phyloP scores from a whole-genome alignment of 2,113 vertebrate genomes.

The Onychostoma macrolepis region DNA sequence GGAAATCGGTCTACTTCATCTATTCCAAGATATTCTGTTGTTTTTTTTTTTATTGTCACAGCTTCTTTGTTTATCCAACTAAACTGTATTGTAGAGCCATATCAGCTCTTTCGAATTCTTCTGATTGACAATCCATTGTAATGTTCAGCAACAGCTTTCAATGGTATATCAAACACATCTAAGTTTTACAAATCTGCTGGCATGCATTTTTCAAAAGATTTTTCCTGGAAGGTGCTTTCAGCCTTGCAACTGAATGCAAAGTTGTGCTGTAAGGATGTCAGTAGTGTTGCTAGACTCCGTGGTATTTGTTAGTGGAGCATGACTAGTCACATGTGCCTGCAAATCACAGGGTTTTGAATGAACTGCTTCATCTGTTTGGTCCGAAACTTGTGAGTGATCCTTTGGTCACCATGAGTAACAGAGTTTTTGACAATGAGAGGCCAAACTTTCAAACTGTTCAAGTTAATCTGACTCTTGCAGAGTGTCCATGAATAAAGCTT shows the following conservation, averaged over 20 bases:
- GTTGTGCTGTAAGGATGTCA: constrained; percentile 53
- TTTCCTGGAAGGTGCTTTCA: not conserved
- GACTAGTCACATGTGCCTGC: constrained; percentile 70
- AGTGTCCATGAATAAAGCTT: not conserved
- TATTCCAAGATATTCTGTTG: not conserved
- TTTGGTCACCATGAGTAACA: not conserved
- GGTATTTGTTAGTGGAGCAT: constrained; percentile 67
- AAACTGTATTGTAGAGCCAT: not conserved
- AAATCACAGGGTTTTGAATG: constrained; percentile 52
- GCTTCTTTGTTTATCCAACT: not conserved
- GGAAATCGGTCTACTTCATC: not conserved
- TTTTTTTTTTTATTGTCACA: not conserved
- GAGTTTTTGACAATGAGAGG: too few species aligned
- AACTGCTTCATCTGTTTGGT: constrained; percentile 30
- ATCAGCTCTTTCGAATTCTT: not conserved
- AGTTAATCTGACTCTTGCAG: not conserved
- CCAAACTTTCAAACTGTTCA: not conserved
- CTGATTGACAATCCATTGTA: not conserved
- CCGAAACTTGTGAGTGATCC: not conserved
- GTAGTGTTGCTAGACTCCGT: constrained; percentile 50
- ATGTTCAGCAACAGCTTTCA: not conserved
- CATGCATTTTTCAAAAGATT: not conserved
- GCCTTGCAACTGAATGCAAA: constrained; percentile 48
- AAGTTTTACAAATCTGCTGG: not conserved
- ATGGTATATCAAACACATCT: not conserved